Conservation (phyloP, 2,113 vertebrate species). For the Ctenomys sociabilis region DNA sequence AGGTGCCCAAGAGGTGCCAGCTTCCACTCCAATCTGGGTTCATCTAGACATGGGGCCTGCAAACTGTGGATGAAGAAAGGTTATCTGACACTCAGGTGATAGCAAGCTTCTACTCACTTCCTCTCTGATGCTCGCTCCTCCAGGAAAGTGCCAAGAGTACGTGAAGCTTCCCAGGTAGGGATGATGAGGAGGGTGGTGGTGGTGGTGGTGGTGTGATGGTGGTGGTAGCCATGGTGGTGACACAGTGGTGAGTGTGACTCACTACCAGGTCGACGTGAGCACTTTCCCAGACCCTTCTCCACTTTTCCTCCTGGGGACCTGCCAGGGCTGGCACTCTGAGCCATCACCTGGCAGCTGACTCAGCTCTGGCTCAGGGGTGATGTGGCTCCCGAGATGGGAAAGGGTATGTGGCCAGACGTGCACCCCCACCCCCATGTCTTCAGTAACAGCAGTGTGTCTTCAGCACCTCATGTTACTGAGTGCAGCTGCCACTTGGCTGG, state of each 20-base stretch:
- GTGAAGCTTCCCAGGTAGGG: no score
- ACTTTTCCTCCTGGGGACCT: background rate
- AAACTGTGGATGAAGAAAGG: background rate
- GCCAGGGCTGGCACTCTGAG: no score
- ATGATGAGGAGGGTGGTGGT: no score
- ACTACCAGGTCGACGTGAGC: background rate
- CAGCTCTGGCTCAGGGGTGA: background rate
- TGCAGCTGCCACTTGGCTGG: background rate
- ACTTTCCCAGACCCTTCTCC: background rate
- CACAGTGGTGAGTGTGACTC: background rate
- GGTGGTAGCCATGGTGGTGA: no score
- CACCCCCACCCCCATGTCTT: background rate
- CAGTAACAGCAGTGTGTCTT: background rate
- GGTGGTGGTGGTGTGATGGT: no score
- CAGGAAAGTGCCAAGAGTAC: background rate
- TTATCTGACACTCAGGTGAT: background rate
- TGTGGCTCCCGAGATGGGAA: background rate
- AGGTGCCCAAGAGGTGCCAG: no score
- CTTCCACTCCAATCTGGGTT: background rate
- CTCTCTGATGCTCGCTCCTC: rapidly evolving
- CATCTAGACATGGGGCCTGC: background rate
- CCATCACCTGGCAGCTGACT: background rate
- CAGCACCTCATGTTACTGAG: background rate
- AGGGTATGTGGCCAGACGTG: no score
- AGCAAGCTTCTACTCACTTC: no score